These are phyloP conservation scores for Pemphigus obesinymphae DNA, from an alignment of 1,140 invertebrate genomes.

Conservation along the genomic window DNA sequence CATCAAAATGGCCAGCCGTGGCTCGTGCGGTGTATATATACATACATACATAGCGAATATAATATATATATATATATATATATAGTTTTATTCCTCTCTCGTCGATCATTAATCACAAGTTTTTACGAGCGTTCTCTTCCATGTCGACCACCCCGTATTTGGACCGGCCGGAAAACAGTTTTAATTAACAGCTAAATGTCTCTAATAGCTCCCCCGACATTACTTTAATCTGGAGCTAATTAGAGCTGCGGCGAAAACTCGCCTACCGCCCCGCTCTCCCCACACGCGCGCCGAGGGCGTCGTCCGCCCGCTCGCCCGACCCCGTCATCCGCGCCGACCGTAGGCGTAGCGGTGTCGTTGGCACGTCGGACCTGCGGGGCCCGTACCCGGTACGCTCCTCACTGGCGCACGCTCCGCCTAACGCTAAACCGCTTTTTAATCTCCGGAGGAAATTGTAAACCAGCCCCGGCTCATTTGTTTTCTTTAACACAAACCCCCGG, in stretches of 20 bases:
- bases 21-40: no score
- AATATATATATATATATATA: not conserved
- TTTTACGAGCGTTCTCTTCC: constrained; percentile 40
- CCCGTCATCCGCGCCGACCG: not conserved
- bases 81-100: constrained; percentile 43
- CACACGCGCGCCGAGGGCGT: not conserved
- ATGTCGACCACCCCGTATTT: not conserved
- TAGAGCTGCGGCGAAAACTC: constrained; percentile 42
- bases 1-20: not conserved
- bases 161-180: constrained; percentile 41
- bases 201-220: constrained; percentile 44
- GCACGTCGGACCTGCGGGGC: not conserved
- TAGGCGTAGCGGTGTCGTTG: not conserved
- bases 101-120: constrained; percentile 43
- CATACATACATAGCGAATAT: no score
- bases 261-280: not conserved
- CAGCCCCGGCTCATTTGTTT: not conserved
- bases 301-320: not conserved
- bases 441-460: constrained; percentile 24
- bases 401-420: constrained; percentile 10
- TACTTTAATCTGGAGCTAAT: constrained; percentile 45
- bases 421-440: constrained; percentile 36
- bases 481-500: not conserved
- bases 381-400: not conserved
- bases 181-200: constrained; percentile 45